Base-by-base conservation (phyloP, 2,797 vertebrate genomes). In the Novumbra hubbsi region DNA sequence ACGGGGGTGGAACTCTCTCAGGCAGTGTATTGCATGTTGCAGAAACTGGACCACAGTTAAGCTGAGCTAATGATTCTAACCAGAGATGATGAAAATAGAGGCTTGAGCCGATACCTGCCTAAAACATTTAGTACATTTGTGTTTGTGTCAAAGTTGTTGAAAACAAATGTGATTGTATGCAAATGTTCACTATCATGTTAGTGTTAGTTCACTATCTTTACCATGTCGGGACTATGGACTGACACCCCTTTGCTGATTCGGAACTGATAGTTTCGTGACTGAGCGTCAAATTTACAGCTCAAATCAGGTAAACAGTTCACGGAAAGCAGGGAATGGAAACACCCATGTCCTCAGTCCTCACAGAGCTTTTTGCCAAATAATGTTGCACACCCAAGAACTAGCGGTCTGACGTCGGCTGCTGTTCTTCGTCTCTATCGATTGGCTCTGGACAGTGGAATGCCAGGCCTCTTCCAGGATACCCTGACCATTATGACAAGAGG, bases 301-400 rank as follows among this genome's bases (percentile, higher is more conserved):
- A 75, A n/a, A 6, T 62, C 1, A 12, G n/a, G 41, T 32, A 8
- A 57, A 60, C 41, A 45, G 41, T 45, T 12, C 41, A 45, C 41
- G 2, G 6, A 45, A 7, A 4, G 11, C 41, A 4, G 41, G 6
- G 41, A 12, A 45, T 8, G 41, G 41, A 4, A 8, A 45, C 41
- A 12, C 6, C 41, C 41, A 67, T 1, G 52, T 72, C 32, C 27
- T 28, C 4, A 72, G 65, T 68, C 34, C 72, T 1, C 15, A 21
- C 38, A 57, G n/a, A 76, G 50, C 34, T 63, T 2, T 80, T 60
- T 24, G 28, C 75, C 24, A 72, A 49, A 57, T n/a, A 52, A 11
- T 55, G 52, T 28, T 71, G 11, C 19, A 66, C 24, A 76, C 14
- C 12, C 45, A 32, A 57, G 66, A 85, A 83, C 82, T 45, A 57